A percentile compares a stretch with the other conserved stretches of the same genome.
phyloP scores from a whole-genome alignment of 2,797 vertebrate genomes.

The Syngnathus rostellatus region DNA sequence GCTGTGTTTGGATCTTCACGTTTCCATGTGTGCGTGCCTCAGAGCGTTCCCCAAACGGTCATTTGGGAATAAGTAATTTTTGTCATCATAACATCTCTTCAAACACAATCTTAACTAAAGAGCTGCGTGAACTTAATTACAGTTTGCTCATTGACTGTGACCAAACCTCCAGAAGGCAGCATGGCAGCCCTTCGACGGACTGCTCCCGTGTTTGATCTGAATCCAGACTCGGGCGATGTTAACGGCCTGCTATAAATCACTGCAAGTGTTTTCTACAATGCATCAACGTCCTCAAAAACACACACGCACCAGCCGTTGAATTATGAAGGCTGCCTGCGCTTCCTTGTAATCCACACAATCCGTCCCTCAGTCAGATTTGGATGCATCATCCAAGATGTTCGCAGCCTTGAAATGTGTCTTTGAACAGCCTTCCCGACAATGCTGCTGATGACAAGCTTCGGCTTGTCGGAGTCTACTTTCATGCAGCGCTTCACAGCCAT shows the following conservation, averaged over 20 bases:
- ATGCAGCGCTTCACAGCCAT: constrained; percentile 14
- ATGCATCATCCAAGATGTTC: constrained; percentile 21
- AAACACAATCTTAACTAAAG: constrained; percentile 6
- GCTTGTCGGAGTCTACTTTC: constrained; percentile 4
- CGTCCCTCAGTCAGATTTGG: constrained; percentile 11
- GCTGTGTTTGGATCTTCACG: constrained; percentile 18
- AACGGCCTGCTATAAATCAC: constrained; percentile 5
- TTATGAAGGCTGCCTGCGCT: constrained; percentile 1
- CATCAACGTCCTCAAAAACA: constrained; percentile 6
- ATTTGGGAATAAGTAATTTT: not conserved
- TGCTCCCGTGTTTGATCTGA: not conserved
- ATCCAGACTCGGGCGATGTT: not conserved
- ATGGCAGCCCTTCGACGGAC: not conserved
- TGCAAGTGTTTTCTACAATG: constrained; percentile 3
- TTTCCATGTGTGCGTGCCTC: constrained; percentile 9
- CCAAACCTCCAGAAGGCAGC: not conserved
- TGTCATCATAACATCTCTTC: constrained; percentile 5
- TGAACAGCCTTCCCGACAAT: constrained; percentile 19
- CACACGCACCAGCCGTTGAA: constrained; percentile 1
- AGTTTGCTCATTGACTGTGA: constrained; percentile 3
- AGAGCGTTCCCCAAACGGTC: constrained; percentile 2
- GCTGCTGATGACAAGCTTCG: constrained; percentile 8
- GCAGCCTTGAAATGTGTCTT: constrained; percentile 21
- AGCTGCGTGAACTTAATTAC: constrained; percentile 8
- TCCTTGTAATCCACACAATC: not conserved